These are phyloP conservation scores for Agrypnus murinus DNA, from an alignment of 2,888 invertebrate species.

Conservation along the genomic window DNA sequence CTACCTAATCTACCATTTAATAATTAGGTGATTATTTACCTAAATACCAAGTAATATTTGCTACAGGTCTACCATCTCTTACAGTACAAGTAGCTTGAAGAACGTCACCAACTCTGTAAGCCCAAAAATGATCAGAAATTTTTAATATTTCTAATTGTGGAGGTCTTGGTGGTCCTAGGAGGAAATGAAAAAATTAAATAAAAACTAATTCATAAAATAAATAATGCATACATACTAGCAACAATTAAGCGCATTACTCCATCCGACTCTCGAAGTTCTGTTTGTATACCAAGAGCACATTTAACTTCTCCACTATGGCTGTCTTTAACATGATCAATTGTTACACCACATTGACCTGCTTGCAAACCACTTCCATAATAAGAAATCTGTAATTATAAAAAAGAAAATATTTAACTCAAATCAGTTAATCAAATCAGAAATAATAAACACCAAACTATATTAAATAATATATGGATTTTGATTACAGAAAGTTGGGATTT, in stretches of 20 bases:
- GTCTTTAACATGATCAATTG: slow-evolving; percentile 77
- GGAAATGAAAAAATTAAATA: slow-evolving; percentile 59
- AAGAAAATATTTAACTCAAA: too few species aligned
- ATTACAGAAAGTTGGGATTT: too few species aligned
- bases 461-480: too few species aligned
- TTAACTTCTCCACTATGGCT: slow-evolving; percentile 81
- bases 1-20: background rate
- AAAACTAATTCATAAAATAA: too few species aligned
- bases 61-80: slow-evolving; percentile 82
- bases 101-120: slow-evolving; percentile 77
- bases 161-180: slow-evolving; percentile 72
- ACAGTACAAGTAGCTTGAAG: slow-evolving; percentile 81
- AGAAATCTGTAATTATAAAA: slow-evolving; percentile 64
- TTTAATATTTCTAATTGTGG: slow-evolving; percentile 71
- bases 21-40: slow-evolving; percentile 70
- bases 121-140: slow-evolving; percentile 67
- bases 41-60: slow-evolving; percentile 84
- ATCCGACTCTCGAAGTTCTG: slow-evolving; percentile 75
- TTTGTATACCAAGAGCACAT: slow-evolving; percentile 78
- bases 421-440: too few species aligned
- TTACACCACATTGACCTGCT: slow-evolving; percentile 83
- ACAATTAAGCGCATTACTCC: slow-evolving; percentile 79
- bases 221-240: slow-evolving; percentile 87
- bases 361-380: slow-evolving; percentile 73
- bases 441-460: too few species aligned